These are phyloP conservation scores for Ophion costatus DNA, from an alignment of 2,888 invertebrate genomes.

Conservation along the genomic window DNA sequence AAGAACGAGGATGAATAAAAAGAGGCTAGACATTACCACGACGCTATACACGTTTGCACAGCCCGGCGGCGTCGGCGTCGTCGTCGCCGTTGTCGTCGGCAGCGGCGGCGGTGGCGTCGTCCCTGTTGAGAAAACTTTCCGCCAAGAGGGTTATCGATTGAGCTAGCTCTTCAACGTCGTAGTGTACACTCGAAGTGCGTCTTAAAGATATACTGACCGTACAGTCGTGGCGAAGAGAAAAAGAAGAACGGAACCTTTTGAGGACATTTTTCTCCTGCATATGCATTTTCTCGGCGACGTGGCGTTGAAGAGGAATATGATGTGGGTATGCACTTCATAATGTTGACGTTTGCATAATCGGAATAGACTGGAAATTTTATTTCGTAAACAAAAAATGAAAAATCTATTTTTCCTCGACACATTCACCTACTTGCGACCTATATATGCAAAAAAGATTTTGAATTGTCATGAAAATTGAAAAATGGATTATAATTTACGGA, in stretches of 20 bases:
- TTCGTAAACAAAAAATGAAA: not conserved
- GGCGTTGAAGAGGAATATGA: not conserved
- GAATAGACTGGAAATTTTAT: not conserved
- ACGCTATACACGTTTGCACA: not conserved
- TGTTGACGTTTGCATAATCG: not conserved
- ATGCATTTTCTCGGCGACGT: not conserved
- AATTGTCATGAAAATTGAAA: too few relatives aligned
- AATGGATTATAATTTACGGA: too few relatives aligned
- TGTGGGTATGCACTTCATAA: not conserved
- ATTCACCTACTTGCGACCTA: not conserved
- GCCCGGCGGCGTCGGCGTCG: slow-evolving; percentile 17
- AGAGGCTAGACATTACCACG: slow-evolving; percentile 27
- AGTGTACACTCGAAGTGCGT: slow-evolving; percentile 20
- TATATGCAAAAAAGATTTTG: too few relatives aligned
- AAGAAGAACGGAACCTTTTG: not conserved
- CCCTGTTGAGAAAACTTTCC: slow-evolving; percentile 60
- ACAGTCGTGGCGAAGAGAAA: not conserved
- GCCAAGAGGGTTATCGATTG: slow-evolving; percentile 57
- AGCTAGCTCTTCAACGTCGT: slow-evolving; percentile 38
- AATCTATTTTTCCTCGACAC: not conserved
- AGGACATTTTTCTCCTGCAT: not conserved
- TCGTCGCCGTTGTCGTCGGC: not conserved
- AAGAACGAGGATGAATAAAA: slow-evolving; percentile 6
- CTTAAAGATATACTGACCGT: slow-evolving; percentile 16
- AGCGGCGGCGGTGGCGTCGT: slow-evolving; percentile 10